Percentiles rank a stretch among this genome's conserved stretches.
These are phyloP conservation scores for Phocoena phocoena DNA, from an alignment of 2,113 vertebrate genomes.

Conservation along the genomic window DNA sequence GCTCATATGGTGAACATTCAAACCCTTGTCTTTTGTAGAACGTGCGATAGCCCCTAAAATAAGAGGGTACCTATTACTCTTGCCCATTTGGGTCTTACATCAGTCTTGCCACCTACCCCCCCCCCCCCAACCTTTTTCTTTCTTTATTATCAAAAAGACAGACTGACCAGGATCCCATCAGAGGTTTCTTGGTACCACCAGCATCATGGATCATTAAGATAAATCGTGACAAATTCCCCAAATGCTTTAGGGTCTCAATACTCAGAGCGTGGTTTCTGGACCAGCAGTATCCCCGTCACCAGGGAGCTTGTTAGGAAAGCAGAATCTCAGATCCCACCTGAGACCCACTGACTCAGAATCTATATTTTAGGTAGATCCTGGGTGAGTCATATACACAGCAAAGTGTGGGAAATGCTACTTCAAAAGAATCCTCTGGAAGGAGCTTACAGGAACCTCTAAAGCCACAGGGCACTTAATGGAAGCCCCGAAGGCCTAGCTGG, in stretches of 20 bases:
- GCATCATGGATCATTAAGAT: not conserved
- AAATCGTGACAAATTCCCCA: not conserved
- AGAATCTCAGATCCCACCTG: not conserved
- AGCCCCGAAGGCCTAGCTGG: rapidly evolving
- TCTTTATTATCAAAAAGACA: not conserved
- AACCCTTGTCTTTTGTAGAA: not conserved
- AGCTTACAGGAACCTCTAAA: not conserved
- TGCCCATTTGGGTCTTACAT: not conserved
- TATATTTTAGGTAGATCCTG: not conserved
- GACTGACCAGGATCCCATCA: not conserved
- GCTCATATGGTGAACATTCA: not conserved
- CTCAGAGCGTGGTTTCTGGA: not conserved
- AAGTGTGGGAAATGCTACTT: not conserved
- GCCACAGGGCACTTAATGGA: not conserved
- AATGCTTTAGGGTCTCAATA: not conserved
- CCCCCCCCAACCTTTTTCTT: not conserved
- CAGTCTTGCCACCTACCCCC: not conserved
- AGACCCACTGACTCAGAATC: not conserved
- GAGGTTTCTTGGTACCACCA: not conserved
- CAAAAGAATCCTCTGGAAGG: not conserved
- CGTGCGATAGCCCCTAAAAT: not conserved
- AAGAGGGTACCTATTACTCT: not conserved
- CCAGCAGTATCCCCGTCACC: not conserved
- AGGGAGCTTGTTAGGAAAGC: not conserved
- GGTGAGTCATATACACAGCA: not conserved